Conservation (phyloP, 2,888 invertebrate species). For the Stenotaenia linearis region DNA sequence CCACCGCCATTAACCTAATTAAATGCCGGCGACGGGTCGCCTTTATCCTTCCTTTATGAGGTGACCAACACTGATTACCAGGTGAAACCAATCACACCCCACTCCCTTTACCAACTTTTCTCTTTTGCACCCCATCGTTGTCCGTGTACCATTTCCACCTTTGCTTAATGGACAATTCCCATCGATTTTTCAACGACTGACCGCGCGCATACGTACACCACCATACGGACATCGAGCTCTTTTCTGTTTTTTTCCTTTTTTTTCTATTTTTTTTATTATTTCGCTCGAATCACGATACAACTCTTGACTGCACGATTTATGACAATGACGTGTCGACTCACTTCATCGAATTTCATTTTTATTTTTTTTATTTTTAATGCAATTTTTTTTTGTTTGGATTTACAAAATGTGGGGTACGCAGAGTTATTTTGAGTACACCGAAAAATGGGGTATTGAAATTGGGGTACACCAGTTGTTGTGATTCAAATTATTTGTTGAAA, state of each 20-base stretch:
- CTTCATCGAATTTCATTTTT: too few relatives aligned
- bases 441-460: too few relatives aligned
- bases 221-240: neutral
- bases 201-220: neutral
- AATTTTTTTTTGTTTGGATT: too few relatives aligned
- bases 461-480: too few relatives aligned
- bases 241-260: too few relatives aligned
- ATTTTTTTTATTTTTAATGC: too few relatives aligned
- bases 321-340: too few relatives aligned
- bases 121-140: neutral
- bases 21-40: neutral
- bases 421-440: too few relatives aligned
- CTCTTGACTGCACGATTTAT: neutral
- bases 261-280: neutral
- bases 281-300: too few relatives aligned
- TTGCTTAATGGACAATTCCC: neutral
- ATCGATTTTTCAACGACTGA: neutral
- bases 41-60: neutral
- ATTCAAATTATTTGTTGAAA: too few relatives aligned
- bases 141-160: neutral
- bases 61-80: neutral
- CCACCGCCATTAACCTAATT: neutral
- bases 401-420: too few relatives aligned
- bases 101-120: neutral
- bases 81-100: neutral